Evolutionary conservation across 2,113 vertebrate species (phyloP), one percentile per base, ranked within the genome.

Genomic region (Regulus satrapa): DNA sequence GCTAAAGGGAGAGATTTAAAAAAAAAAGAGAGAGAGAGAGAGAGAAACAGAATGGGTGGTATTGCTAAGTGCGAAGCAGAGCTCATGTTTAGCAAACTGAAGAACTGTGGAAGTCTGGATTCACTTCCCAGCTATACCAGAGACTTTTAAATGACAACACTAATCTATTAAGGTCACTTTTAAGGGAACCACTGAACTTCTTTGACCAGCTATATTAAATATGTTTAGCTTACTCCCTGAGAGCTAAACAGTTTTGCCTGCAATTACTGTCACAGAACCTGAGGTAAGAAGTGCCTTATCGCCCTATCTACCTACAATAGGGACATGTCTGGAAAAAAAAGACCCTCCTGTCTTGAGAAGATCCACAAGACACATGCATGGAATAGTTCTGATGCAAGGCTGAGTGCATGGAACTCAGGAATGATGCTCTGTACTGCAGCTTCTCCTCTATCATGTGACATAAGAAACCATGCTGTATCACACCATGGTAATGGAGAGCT

Each of bases 51-150:
- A 88, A 94, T 54, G 67, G 66, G 81, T 94, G 89, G 87, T 63
- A 79, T 82, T 77, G 24, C 55, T 79, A 92, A 85, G 67, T 48
- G 77, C 84, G 92, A 96, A 92, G 85, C 46, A 88, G 28, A 86
- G 45, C 45, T 64, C 40, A 49, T 4, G 17, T 73, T 91, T n/a
- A 96, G 62, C 81, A 83, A 89, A 85, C 38, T 23, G n/a, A 79
- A 93, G n/a, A 49, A 43, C 58, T 54, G 40, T 4, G 52, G 66
- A 89, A 76, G 49, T 85, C 77, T 82, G 58, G 58, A 49, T 91
- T 92, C 71, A 40, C 49, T 88, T 89, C 26, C 49, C 71, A 83
- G 41, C 45, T 75, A 32, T 9, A 45, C 34, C 58, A 86, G 51
- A 76, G 59, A 62, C 23, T 85, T 84, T 10, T 58, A 75, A 88